A percentile compares a stretch with the other conserved stretches of the same genome.
phyloP scores from a whole-genome alignment of 2,113 vertebrate species.

The Callocephalon fimbriatum region DNA sequence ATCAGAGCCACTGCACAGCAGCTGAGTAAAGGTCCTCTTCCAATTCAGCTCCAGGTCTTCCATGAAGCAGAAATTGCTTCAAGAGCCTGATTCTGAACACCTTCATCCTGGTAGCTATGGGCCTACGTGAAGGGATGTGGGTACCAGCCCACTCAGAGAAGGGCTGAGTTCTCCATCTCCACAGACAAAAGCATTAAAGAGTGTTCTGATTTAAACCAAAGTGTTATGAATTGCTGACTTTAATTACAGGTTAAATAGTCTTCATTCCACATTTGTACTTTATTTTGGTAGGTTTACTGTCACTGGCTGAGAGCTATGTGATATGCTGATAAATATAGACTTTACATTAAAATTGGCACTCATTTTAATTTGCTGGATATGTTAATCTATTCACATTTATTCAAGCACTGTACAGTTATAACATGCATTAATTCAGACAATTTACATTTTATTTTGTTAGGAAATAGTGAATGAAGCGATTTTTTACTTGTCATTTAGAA shows the following conservation, averaged over 20 bases:
- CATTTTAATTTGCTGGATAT: neutral
- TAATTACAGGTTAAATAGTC: neutral
- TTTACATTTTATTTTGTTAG: slow-evolving; percentile 58
- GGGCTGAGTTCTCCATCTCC: neutral
- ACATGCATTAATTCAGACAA: slow-evolving; percentile 22
- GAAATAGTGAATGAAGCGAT: slow-evolving; percentile 36
- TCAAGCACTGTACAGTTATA: neutral
- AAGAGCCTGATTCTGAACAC: neutral
- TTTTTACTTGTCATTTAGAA: slow-evolving; percentile 32
- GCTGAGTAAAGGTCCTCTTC: neutral
- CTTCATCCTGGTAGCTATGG: neutral
- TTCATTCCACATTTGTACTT: neutral
- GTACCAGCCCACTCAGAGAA: neutral
- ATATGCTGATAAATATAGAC: slow-evolving; percentile 12
- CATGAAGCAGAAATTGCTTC: neutral
- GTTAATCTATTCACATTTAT: slow-evolving; percentile 45
- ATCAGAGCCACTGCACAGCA: neutral
- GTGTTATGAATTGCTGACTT: neutral
- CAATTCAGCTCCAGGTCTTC: neutral
- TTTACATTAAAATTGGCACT: slow-evolving; percentile 16
- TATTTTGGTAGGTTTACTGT: neutral
- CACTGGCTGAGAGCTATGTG: neutral
- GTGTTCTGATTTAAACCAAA: neutral
- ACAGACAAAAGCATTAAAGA: neutral
- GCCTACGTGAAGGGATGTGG: neutral